Base-by-base conservation (phyloP, 2,888 invertebrate species). In the Lepidochitona cinerea region DNA sequence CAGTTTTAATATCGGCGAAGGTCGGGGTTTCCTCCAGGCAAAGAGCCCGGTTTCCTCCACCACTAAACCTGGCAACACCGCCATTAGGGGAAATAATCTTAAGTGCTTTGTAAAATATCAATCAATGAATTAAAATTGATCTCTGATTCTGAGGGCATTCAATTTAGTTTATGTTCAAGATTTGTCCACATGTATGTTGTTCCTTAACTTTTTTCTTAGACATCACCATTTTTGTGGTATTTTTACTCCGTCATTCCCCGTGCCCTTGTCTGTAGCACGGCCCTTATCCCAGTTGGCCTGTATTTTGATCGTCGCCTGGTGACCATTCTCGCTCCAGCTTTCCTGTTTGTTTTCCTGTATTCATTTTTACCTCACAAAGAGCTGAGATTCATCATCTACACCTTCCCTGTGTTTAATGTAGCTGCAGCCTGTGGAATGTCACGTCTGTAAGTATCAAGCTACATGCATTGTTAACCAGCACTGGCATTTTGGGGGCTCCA, bases 301-400 rank as follows among this genome's bases (percentile, higher is more conserved):
- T 79, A 84, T 49, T 35, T 89, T 49, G 88, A 97, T 87, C 93
- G 96, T 81, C 14, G 66, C 12, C 92, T 95, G 67, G 92, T 95
- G 68, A 93, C 93, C 68, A 90, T 71, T 65, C 72, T 83, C 12
- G 52, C 83, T 66, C 87, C 89, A 9, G 84, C 89, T 0, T 14
- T 89, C 2, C 90, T 93, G 41, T 99, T 97, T 92, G 94, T 99
- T 72, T 88, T 95, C 35, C 89, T 97, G n/a, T 99, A 96, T 90
- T 99, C 99, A 12, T 93, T 98, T 88, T 92, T 99, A 78, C 99
- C 99, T 0, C 99, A 99, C 90, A 99, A 99, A 90, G 99, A 99
- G 91, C 92, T 99, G 49, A 93, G 99, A 70, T 99, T 99, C 91
- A 97, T 99, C 82, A 96, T 99, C 83, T 99, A 99, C 89, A 95